Base-by-base conservation (phyloP, 1,140 invertebrate species). In the Drosophila nebulosa region DNA sequence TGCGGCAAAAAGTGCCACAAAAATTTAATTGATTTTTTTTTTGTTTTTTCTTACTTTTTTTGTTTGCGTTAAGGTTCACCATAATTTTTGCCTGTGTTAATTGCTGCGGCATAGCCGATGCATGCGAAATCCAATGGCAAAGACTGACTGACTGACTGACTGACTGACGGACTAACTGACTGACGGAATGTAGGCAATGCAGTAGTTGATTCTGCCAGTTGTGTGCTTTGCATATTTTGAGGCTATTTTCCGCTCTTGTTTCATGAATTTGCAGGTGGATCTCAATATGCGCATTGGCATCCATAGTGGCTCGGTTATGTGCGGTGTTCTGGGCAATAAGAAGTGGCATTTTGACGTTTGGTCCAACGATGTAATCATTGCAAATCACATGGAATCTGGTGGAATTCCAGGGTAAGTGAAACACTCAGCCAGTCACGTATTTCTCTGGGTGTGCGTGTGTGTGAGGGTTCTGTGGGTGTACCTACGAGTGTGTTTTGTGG, bases 341-440 rank as follows among this genome's bases (percentile, higher is more conserved):
- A 98, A 98, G 91, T 99, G 98, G 96, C 98, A 99, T 92, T 99
- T 99, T 92, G 98, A 99, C 92, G 97, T 99, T 3, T 99, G 98
- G 98, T 98, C 97, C 7, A 97, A 98, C 92, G 98, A 99, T 92
- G 98, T 99, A 77, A 98, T 97, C 5, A 92, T 99, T 61, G 98
- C 98, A n/a, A 99, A 99, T 92, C 97, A 98, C 89, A 96, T 99
- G 94, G 98, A 99, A 93, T 97, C 97, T 65, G 97, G 97, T 7
- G 98, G 98, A 6, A 94, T 97, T 74, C 97, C 98, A 9, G 98
- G 98, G 95, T 97, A 94, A 92, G 90, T 88, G 59, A 74, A 51
- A 9, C 16, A 56, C 36, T 67, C 39, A 9, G 3, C 56, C 36
- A 78, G 63, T 80, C 81, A 80, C 81, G 78, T 74, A 51, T 50